Conservation (phyloP, 2,888 invertebrate genomes). For the Lepeophtheirus nordmannii region DNA sequence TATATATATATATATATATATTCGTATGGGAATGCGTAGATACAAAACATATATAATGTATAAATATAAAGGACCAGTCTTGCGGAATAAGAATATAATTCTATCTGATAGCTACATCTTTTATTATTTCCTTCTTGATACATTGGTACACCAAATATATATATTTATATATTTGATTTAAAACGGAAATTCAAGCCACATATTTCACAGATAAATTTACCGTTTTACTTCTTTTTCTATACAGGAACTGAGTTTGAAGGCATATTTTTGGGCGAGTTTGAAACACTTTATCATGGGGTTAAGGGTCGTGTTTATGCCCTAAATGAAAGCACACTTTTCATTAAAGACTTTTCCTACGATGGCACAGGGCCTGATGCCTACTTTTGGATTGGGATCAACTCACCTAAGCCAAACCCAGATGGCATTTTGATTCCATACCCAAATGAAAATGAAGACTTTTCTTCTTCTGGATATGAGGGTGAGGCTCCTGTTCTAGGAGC, state of each 20-base stretch:
- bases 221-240: background rate
- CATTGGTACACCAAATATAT: too few relatives aligned
- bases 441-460: background rate
- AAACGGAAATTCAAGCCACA: too few relatives aligned
- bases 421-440: constrained; percentile 14
- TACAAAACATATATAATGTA: too few relatives aligned
- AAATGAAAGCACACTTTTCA: background rate
- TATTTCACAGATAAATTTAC: too few relatives aligned
- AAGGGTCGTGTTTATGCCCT: constrained; percentile 5
- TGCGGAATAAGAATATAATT: too few relatives aligned
- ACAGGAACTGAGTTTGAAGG: constrained; percentile 1
- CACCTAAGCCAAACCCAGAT: background rate
- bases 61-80: too few relatives aligned
- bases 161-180: too few relatives aligned
- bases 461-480: too few relatives aligned
- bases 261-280: constrained; percentile 2
- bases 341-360: constrained; percentile 16
- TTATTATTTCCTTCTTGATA: too few relatives aligned
- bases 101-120: too few relatives aligned
- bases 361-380: constrained; percentile 12
- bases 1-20: constrained; percentile 26
- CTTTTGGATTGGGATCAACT: background rate
- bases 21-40: too few relatives aligned
- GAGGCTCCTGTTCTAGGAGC: constrained; percentile 29
- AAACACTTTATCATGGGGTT: background rate